Conservation (phyloP, 2,888 invertebrate species). For the Candidula unifasciata region DNA sequence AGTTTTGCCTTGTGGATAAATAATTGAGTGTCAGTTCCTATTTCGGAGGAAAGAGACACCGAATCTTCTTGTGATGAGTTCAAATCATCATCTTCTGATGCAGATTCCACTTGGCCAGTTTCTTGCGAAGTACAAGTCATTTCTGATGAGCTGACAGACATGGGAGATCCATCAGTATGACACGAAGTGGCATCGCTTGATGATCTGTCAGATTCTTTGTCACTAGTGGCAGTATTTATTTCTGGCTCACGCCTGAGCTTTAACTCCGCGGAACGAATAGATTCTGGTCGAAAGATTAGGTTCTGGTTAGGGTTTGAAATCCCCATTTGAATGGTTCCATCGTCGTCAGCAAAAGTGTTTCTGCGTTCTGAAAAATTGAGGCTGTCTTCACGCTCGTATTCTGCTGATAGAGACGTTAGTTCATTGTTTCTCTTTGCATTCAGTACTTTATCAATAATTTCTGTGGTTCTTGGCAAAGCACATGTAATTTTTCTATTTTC, state of each 20-base stretch:
- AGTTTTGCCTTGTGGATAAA: neutral
- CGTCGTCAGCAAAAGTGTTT: slow-evolving; percentile 27
- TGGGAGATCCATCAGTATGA: slow-evolving; percentile 27
- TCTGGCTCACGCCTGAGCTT: neutral
- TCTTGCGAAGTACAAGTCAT: neutral
- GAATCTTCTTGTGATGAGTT: slow-evolving; percentile 17
- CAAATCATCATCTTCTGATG: slow-evolving; percentile 39
- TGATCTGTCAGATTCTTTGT: neutral
- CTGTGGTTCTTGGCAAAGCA: neutral
- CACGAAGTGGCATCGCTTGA: slow-evolving; percentile 18
- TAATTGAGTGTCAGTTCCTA: neutral
- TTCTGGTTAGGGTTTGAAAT: neutral
- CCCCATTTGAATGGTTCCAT: neutral
- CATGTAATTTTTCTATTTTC: neutral
- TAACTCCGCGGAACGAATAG: neutral
- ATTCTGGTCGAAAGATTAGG: slow-evolving; percentile 17
- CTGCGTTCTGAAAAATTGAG: neutral
- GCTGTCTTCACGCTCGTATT: too few relatives aligned
- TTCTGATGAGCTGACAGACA: slow-evolving; percentile 45
- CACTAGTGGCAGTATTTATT: too few relatives aligned
- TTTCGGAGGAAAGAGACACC: slow-evolving; percentile 8
- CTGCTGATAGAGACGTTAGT: neutral
- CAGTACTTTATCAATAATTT: neutral
- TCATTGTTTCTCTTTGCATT: neutral
- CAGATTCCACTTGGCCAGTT: slow-evolving; percentile 18